Percentiles rank a stretch among this genome's conserved stretches.
phyloP scores from a whole-genome alignment of 2,888 invertebrate species.

The Parnassius smintheus region DNA sequence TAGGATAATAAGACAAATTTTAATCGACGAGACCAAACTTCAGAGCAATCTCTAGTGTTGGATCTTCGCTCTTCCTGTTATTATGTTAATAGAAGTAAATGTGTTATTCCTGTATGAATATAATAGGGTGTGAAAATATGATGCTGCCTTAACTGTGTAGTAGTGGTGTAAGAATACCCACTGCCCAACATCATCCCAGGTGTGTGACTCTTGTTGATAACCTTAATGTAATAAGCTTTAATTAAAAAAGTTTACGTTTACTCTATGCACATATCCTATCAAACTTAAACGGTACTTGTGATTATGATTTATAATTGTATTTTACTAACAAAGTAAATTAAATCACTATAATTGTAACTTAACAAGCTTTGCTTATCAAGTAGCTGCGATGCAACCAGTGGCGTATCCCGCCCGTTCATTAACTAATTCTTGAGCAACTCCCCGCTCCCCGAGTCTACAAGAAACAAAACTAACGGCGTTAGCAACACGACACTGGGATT shows the following conservation, averaged over 20 bases:
- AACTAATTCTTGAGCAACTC: conserved; percentile 71
- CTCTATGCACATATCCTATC: no score
- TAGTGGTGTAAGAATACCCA: no score
- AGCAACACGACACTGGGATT: conserved; percentile 64
- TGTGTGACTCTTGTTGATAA: no score
- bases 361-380: conserved; percentile 17
- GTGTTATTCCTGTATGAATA: background rate
- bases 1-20: background rate
- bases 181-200: background rate
- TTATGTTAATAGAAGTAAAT: background rate
- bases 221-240: no score
- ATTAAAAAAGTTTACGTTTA: no score
- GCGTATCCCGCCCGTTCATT: conserved; percentile 65
- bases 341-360: conserved; percentile 11
- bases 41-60: background rate
- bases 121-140: no score
- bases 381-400: conserved; percentile 30
- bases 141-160: no score
- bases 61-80: background rate
- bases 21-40: no score
- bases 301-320: background rate
- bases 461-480: conserved; percentile 77
- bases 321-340: conserved; percentile 13
- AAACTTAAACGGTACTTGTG: no score
- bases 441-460: conserved; percentile 59